Base-by-base conservation (phyloP, 2,113 vertebrate genomes). In the Leptobrachium ailaonicum region DNA sequence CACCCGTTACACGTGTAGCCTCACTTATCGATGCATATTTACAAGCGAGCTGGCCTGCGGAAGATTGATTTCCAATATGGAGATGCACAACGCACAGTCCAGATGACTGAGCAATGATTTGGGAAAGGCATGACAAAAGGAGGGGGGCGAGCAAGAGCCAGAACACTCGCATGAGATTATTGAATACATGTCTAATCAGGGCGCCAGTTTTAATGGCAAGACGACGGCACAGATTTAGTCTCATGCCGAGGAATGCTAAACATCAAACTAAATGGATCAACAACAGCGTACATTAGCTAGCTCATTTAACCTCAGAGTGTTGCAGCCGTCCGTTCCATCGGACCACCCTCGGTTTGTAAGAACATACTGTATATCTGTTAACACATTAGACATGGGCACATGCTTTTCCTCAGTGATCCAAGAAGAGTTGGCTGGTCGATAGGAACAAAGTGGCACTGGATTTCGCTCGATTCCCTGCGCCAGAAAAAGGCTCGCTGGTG, bases 321-420 rank as follows among this genome's bases (percentile, higher is more conserved):
- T 84, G 84, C 85, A 88, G 88, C 84, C 89, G 88, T 91, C 92
- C 88, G 92, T 93, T 92, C 91, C 86, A 86, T 32, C 88, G 87
- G 92, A 93, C 93, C 93, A 94, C 93, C 92, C 92, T 88, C 85
- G 83, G 90, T 87, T 86, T 87, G 86, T 85, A 88, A 90, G 90
- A 90, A 85, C 41, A 75, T 85, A 84, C 87, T 88, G 85, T 76
- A 87, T 86, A 86, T 86, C 83, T 74, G 88, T 82, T 82, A 87
- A 83, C 79, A 80, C 82, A 84, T 83, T 86, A 82, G 85, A 85
- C 82, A 82, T 84, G 86, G 89, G 88, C 87, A 85, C 80, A 88
- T 89, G 85, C 80, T 69, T 86, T 87, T 81, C 87, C 87, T 75
- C 60, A 84, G 82, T 82, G 60, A 84, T 87, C 89, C 88, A 88